Percentiles rank a stretch among this genome's conserved stretches.
These are phyloP conservation scores for Hydroisotoma schaefferi DNA, from an alignment of 2,888 invertebrate genomes.

Conservation along the genomic window DNA sequence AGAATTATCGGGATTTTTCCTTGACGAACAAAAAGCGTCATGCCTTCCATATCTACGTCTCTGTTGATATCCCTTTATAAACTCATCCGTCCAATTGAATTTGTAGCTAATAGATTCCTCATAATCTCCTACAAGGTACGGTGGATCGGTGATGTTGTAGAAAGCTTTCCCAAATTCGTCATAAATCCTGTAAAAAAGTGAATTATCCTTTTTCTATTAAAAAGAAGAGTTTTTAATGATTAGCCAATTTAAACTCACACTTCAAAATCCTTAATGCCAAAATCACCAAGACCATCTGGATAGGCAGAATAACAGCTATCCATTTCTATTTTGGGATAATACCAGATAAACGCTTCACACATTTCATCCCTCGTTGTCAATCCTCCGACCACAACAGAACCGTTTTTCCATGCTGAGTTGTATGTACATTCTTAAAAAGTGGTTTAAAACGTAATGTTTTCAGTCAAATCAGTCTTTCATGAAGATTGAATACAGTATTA, in stretches of 20 bases:
- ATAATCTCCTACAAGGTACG: background rate
- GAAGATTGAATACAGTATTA: too few species aligned
- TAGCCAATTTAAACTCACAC: background rate
- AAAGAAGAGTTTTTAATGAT: background rate
- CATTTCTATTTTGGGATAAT: slow-evolving; percentile 6
- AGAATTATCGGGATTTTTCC: background rate
- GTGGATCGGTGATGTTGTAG: slow-evolving; percentile 4
- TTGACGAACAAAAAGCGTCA: background rate
- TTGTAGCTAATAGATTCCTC: background rate
- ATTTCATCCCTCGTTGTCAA: slow-evolving; percentile 6
- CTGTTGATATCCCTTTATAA: background rate
- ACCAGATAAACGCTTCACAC: slow-evolving; percentile 8
- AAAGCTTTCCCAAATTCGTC: too few species aligned
- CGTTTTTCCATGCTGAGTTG: slow-evolving; percentile 3
- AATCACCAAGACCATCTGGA: background rate
- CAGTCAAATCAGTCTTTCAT: background rate
- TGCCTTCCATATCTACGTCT: background rate
- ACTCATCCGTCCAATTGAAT: slow-evolving; percentile 3
- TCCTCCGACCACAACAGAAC: background rate
- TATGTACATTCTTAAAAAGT: slow-evolving; percentile 9
- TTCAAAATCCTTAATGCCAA: background rate
- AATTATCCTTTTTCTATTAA: too few species aligned
- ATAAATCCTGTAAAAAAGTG: too few species aligned
- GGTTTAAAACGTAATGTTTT: background rate
- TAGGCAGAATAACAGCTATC: background rate